These are phyloP conservation scores for Myotis findleyi DNA, from an alignment of 2,797 vertebrate genomes.

Conservation along the genomic window DNA sequence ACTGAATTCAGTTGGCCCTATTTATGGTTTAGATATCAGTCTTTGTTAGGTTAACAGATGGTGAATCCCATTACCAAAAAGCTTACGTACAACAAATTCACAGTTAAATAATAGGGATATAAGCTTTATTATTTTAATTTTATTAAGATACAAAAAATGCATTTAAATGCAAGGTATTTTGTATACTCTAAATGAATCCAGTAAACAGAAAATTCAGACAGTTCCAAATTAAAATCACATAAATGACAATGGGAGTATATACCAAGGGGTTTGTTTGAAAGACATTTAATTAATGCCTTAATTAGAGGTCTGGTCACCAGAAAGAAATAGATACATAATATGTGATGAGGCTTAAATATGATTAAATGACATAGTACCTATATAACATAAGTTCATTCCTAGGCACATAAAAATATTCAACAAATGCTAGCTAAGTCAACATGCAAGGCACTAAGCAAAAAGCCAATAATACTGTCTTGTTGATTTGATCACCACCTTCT, in stretches of 20 bases:
- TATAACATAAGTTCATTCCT: not conserved
- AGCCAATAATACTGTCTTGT: not conserved
- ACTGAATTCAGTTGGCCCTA: not conserved
- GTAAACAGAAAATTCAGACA: slow-evolving; percentile 51
- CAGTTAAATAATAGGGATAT: slow-evolving; percentile 16
- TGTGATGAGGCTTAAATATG: slow-evolving; percentile 4
- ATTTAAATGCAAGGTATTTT: slow-evolving; percentile 36
- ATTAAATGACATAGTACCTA: slow-evolving; percentile 21
- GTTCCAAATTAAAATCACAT: slow-evolving; percentile 32
- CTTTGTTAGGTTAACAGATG: slow-evolving; percentile 27
- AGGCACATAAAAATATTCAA: slow-evolving; percentile 18
- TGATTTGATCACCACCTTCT: not conserved
- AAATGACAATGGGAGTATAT: not conserved
- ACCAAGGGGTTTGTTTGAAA: slow-evolving; percentile 19
- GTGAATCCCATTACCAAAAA: slow-evolving; percentile 40
- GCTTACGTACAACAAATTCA: slow-evolving; percentile 32
- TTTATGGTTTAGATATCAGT: slow-evolving; percentile 29
- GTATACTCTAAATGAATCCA: slow-evolving; percentile 38
- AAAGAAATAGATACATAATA: not conserved
- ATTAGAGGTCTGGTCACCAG: not conserved
- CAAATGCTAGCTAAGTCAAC: slow-evolving; percentile 22
- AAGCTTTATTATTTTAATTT: not conserved
- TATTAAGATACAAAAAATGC: slow-evolving; percentile 41
- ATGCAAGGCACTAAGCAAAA: slow-evolving; percentile 6
- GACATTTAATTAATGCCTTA: slow-evolving; percentile 23